A percentile compares a stretch with the other conserved stretches of the same genome.
Conservation (phyloP, 2,888 invertebrate genomes). For the Myathropa florea region DNA sequence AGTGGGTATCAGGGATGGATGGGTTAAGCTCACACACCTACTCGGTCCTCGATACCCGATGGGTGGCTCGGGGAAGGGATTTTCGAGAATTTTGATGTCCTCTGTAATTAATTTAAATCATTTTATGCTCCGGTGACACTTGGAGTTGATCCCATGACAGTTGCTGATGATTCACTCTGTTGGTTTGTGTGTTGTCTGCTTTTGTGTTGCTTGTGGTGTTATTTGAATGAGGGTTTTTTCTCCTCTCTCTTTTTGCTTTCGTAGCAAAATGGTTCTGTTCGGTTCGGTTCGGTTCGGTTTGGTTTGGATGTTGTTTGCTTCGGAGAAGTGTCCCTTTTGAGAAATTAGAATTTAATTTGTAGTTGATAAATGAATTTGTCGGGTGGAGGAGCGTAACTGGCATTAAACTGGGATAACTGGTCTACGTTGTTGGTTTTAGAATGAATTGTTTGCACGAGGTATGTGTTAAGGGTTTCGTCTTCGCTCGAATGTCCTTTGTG, state of each 20-base stretch:
- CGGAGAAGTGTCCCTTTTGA: conserved; percentile 38
- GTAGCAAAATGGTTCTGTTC: background rate
- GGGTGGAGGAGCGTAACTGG: conserved; percentile 23
- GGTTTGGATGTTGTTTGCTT: background rate
- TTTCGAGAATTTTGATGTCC: conserved; percentile 46
- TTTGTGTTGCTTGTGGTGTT: conserved; percentile 25
- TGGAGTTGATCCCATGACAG: conserved; percentile 66
- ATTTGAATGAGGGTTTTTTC: conserved; percentile 1
- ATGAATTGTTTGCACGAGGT: conserved; percentile 33
- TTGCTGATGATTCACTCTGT: conserved; percentile 62
- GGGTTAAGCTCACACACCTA: conserved; percentile 10
- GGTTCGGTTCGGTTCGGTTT: background rate
- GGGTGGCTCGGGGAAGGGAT: background rate
- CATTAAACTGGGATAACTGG: conserved; percentile 29
- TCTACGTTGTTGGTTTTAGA: conserved; percentile 28
- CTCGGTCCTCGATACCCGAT: background rate
- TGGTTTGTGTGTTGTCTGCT: background rate
- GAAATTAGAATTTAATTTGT: conserved; percentile 59
- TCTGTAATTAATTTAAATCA: conserved; percentile 69
- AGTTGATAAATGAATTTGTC: conserved; percentile 62
- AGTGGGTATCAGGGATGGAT: conserved; percentile 25
- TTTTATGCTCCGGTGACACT: conserved; percentile 61
- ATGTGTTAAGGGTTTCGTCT: conserved; percentile 17
- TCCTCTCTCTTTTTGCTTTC: background rate
- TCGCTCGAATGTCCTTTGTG: background rate